Percentiles rank a stretch among this genome's conserved stretches.
These are phyloP conservation scores for Sarcophaga bullata DNA, from an alignment of 1,140 invertebrate species.

Conservation along the genomic window DNA sequence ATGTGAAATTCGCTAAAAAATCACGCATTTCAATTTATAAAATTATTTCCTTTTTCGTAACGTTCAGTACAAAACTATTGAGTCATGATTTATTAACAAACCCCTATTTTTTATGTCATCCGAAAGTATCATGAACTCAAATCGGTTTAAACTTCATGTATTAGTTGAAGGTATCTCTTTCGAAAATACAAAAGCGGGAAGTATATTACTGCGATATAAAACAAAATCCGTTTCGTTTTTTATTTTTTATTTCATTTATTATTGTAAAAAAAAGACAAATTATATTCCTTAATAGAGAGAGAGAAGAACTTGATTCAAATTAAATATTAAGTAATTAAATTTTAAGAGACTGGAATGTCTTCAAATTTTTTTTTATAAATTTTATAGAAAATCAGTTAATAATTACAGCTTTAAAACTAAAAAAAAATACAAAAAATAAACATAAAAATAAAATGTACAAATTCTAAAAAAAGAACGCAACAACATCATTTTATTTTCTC, in stretches of 20 bases:
- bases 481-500: neutral
- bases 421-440: neutral
- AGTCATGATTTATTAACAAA: too few relatives aligned
- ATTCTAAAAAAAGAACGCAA: neutral
- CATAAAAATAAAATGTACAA: neutral
- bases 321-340: conserved; percentile 7
- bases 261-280: conserved; percentile 37
- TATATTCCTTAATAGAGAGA: conserved; percentile 5
- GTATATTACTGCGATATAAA: neutral
- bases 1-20: too few relatives aligned
- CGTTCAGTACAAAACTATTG: too few relatives aligned
- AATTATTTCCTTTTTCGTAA: too few relatives aligned
- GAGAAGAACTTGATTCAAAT: conserved; percentile 27
- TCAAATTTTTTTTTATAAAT: conserved; percentile 13
- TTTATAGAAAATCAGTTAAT: conserved; percentile 15
- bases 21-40: too few relatives aligned
- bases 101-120: too few relatives aligned
- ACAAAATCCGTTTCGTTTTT: neutral
- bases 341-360: conserved; percentile 29
- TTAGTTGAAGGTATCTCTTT: too few relatives aligned
- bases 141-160: too few relatives aligned
- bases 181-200: too few relatives aligned
- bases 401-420: neutral
- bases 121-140: too few relatives aligned
- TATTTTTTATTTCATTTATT: conserved; percentile 26